Conservation (phyloP, 2,113 vertebrate species). For the Callionymus lyra region DNA sequence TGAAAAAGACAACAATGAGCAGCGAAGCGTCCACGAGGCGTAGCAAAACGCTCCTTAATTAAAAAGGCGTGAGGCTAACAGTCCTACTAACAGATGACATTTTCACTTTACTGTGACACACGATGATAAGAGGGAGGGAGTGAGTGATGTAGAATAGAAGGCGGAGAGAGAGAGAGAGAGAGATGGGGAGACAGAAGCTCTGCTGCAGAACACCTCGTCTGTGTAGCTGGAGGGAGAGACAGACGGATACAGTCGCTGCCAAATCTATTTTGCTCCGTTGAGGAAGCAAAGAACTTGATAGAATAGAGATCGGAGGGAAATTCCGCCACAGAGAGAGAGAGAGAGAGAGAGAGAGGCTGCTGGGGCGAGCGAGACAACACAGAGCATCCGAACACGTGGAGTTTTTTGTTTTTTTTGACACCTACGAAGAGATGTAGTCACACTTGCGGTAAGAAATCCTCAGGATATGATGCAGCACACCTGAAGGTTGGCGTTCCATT, state of each 20-base stretch:
- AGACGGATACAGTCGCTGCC: slow-evolving; percentile 29
- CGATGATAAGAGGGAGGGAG: slow-evolving; percentile 6
- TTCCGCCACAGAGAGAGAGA: slow-evolving; percentile 14
- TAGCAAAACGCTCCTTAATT: not conserved
- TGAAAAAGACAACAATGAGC: not conserved
- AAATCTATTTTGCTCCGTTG: slow-evolving; percentile 34
- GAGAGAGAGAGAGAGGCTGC: slow-evolving; percentile 4
- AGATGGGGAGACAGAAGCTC: slow-evolving; percentile 41
- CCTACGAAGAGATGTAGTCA: slow-evolving; percentile 21
- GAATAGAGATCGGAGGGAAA: slow-evolving; percentile 42
- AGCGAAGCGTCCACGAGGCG: not conserved
- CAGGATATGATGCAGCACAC: slow-evolving; percentile 1
- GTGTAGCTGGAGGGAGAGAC: slow-evolving; percentile 30
- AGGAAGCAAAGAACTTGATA: slow-evolving; percentile 36
- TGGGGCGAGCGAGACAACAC: slow-evolving; percentile 13
- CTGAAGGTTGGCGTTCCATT: too few species aligned
- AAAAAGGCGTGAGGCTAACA: not conserved
- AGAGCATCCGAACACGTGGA: slow-evolving; percentile 3
- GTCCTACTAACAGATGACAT: too few species aligned
- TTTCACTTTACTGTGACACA: slow-evolving; percentile 25
- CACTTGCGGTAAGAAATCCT: slow-evolving; percentile 43
- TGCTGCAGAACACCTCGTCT: slow-evolving; percentile 58
- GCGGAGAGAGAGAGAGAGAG: slow-evolving; percentile 25
- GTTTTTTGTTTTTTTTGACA: too few species aligned
- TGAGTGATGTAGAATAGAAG: slow-evolving; percentile 18